These are phyloP conservation scores for Phasianus colchicus DNA, from an alignment of 2,113 vertebrate species.

Conservation along the genomic window DNA sequence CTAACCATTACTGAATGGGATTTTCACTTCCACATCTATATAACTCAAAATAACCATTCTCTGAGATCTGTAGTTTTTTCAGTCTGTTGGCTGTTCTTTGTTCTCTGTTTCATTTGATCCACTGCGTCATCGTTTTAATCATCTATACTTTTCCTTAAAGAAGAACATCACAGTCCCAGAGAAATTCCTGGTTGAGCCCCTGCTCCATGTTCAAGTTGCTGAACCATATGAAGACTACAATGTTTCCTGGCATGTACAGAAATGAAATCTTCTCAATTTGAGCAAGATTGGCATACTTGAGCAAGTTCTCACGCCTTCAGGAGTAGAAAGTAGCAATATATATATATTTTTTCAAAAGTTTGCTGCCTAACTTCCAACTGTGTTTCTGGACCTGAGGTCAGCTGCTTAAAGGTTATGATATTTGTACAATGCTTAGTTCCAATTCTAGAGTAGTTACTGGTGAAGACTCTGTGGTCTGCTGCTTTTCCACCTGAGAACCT, in stretches of 20 bases:
- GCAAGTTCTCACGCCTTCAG: neutral
- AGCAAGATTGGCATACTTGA: neutral
- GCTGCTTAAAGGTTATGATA: neutral
- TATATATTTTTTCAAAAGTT: neutral
- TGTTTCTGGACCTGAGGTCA: neutral
- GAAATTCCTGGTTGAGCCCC: neutral
- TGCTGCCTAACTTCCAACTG: neutral
- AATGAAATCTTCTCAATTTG: neutral
- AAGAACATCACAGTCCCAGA: neutral
- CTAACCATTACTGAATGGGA: neutral
- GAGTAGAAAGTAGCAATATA: neutral
- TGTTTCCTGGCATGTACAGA: neutral
- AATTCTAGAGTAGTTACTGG: neutral
- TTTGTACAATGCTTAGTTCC: neutral
- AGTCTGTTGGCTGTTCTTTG: neutral
- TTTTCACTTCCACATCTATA: neutral
- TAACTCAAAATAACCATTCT: neutral
- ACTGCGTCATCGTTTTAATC: neutral
- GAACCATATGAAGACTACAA: neutral
- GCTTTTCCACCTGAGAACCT: neutral
- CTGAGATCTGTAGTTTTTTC: neutral
- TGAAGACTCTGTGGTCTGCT: neutral
- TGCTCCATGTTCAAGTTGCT: neutral
- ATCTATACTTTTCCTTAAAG: accelerated
- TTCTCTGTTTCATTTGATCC: neutral